Evolutionary conservation across 2,888 invertebrate genomes (phyloP).

Genomic region (Corbicula japonica): DNA sequence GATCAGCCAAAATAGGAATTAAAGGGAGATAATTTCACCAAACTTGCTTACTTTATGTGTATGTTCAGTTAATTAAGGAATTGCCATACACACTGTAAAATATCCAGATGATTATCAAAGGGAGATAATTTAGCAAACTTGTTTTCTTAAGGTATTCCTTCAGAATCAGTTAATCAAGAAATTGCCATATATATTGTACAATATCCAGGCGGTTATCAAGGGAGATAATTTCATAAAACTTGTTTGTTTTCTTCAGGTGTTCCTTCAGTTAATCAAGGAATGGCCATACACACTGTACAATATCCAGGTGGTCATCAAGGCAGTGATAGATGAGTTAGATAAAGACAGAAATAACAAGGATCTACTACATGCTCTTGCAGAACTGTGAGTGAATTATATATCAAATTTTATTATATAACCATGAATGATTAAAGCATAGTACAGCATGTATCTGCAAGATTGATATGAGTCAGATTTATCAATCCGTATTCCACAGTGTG

Average conservation of each 20-base stretch:
- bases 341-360: slow-evolving; percentile 90
- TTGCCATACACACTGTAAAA: slow-evolving; percentile 92
- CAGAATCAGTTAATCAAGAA: slow-evolving; percentile 92
- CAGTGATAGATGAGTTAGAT: slow-evolving; percentile 92
- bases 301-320: slow-evolving; percentile 91
- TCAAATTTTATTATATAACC: no score
- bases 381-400: slow-evolving; percentile 90
- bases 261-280: slow-evolving; percentile 93
- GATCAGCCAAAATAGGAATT: no score
- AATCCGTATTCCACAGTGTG: no score
- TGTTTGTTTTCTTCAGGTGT: slow-evolving; percentile 85
- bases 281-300: slow-evolving; percentile 92
- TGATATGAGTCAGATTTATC: no score
- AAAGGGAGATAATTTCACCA: background rate
- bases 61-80: slow-evolving; percentile 93
- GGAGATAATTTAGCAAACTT: background rate
- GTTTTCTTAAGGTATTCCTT: slow-evolving; percentile 88
- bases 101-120: slow-evolving; percentile 91
- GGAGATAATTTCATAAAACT: background rate
- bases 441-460: no score
- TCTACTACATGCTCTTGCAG: slow-evolving; percentile 94
- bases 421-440: no score
- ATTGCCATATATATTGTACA: slow-evolving; percentile 91
- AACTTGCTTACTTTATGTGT: slow-evolving; percentile 85
- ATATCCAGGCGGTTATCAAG: slow-evolving; percentile 89